Conservation (phyloP, 2,113 vertebrate species). For the Mormyrus lacerda region DNA sequence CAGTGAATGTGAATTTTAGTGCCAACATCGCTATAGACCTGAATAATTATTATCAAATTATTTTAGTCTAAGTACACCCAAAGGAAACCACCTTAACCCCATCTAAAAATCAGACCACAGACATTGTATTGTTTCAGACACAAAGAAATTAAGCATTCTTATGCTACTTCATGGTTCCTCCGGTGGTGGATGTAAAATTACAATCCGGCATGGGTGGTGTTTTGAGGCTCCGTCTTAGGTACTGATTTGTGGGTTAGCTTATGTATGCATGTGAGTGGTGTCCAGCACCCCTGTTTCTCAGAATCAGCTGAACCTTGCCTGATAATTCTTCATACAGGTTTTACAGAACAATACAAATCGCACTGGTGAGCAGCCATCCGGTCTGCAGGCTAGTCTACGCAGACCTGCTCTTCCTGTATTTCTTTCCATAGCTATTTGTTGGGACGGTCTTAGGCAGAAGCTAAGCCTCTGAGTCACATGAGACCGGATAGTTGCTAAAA, state of each 20-base stretch:
- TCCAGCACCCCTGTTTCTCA: neutral
- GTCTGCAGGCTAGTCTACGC: neutral
- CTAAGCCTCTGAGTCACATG: slow-evolving; percentile 19
- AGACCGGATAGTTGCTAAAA: slow-evolving; percentile 1
- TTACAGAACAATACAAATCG: neutral
- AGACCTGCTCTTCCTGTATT: neutral
- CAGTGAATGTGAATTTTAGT: neutral
- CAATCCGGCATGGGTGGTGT: neutral
- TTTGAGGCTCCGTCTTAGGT: neutral
- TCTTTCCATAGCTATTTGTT: neutral
- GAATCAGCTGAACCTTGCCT: neutral
- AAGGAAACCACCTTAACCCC: neutral
- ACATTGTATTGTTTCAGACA: neutral
- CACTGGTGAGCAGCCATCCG: neutral
- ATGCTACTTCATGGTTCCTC: neutral
- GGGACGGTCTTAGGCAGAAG: neutral
- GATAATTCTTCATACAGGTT: neutral
- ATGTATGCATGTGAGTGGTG: neutral
- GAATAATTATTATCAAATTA: neutral
- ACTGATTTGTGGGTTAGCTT: neutral
- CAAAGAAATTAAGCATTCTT: neutral
- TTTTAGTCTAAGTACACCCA: neutral
- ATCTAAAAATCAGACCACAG: neutral
- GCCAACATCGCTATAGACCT: neutral
- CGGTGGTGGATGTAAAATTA: neutral